Evolutionary conservation across 2,888 invertebrate species (phyloP).

Genomic region (Yponomeuta sedellus): DNA sequence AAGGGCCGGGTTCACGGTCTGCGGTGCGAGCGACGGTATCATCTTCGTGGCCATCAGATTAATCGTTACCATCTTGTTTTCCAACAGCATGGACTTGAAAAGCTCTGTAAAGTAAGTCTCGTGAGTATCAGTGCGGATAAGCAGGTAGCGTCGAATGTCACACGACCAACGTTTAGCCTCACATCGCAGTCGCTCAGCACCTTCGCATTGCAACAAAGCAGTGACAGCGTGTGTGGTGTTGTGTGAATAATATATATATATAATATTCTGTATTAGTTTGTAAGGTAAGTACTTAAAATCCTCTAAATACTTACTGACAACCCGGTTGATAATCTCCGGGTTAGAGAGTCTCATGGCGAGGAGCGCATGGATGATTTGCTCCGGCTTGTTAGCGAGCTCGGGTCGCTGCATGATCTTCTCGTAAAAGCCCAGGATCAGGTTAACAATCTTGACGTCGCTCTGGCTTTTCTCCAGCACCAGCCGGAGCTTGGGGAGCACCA

Average conservation of each 20-base stretch:
- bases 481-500: constrained; percentile 90
- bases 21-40: constrained; percentile 94
- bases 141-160: background rate
- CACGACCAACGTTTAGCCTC: background rate
- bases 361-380: constrained; percentile 92
- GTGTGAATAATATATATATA: background rate
- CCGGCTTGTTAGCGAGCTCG: constrained; percentile 91
- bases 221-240: background rate
- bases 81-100: constrained; percentile 92
- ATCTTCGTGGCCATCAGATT: constrained; percentile 95
- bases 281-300: background rate
- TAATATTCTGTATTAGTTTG: background rate
- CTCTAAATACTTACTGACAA: constrained; percentile 89
- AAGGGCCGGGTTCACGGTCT: constrained; percentile 87
- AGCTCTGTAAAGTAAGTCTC: constrained; percentile 81
- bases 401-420: constrained; percentile 89
- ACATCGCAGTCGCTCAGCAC: background rate
- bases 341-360: constrained; percentile 91
- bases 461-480: constrained; percentile 86
- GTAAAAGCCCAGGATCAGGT: constrained; percentile 85
- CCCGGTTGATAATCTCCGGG: constrained; percentile 90
- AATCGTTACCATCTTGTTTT: constrained; percentile 93
- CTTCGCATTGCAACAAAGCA: background rate
- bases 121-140: background rate
- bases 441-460: constrained; percentile 86